Evolutionary conservation across 2,113 vertebrate species (phyloP).

Genomic region (Physeter macrocephalus): DNA sequence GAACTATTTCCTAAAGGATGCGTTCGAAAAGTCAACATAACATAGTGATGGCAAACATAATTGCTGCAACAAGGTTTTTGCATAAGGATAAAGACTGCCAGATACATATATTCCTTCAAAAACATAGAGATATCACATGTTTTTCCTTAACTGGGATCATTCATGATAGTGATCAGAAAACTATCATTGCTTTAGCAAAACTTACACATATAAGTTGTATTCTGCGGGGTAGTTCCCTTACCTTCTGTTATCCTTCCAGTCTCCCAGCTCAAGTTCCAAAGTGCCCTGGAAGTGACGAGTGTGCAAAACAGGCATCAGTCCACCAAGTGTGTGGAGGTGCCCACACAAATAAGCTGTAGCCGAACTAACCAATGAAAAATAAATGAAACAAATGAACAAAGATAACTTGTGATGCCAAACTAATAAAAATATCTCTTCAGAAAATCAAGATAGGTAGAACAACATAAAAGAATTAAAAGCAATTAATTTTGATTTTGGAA

Average conservation of each 20-base stretch:
- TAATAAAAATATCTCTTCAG: background rate
- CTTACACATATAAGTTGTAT: background rate
- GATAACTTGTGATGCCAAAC: background rate
- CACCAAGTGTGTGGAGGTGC: slow-evolving; percentile 94
- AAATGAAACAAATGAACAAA: slow-evolving; percentile 28
- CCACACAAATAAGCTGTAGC: slow-evolving; percentile 95
- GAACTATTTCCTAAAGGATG: background rate
- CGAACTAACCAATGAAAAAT: slow-evolving; percentile 79
- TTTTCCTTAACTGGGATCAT: slow-evolving; percentile 8
- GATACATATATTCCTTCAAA: background rate
- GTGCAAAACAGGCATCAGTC: slow-evolving; percentile 92
- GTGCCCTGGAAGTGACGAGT: slow-evolving; percentile 90
- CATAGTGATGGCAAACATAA: slow-evolving; percentile 1
- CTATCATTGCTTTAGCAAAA: slow-evolving; percentile 12
- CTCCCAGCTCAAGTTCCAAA: slow-evolving; percentile 94
- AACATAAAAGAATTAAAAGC: slow-evolving; percentile 9
- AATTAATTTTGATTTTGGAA: slow-evolving; percentile 2
- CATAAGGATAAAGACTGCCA: background rate
- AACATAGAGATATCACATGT: background rate
- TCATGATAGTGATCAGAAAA: background rate
- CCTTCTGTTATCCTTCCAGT: slow-evolving; percentile 97
- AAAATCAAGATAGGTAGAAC: background rate
- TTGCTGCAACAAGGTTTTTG: background rate
- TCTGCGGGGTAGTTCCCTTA: slow-evolving; percentile 66
- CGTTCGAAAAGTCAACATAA: background rate